Conservation (phyloP, 2,113 vertebrate genomes). For the Perca fluviatilis region DNA sequence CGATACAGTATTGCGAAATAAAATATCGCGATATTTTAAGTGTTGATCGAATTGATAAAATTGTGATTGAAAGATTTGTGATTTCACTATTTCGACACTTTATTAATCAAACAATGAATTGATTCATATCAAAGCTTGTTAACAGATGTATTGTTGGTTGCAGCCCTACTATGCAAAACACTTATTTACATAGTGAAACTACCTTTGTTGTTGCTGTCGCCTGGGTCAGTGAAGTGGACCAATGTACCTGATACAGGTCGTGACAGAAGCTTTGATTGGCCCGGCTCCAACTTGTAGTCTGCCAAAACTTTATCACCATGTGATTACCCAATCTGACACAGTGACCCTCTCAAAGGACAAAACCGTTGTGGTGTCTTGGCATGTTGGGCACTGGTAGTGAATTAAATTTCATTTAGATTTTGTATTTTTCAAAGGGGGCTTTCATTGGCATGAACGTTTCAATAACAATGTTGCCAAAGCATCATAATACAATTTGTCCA, state of each 20-base stretch:
- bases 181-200: not conserved
- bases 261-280: slow-evolving; percentile 2
- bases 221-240: not conserved
- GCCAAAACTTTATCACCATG: not conserved
- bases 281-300: slow-evolving; percentile 3
- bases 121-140: not conserved
- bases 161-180: not conserved
- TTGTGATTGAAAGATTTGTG: not conserved
- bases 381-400: not conserved
- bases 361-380: not conserved
- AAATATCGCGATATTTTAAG: too few species aligned
- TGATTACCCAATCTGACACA: not conserved
- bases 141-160: too few species aligned
- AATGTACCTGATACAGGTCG: not conserved
- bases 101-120: not conserved
- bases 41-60: too few species aligned
- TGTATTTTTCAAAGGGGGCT: too few species aligned
- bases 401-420: not conserved
- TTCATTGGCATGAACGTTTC: too few species aligned
- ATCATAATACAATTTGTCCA: too few species aligned
- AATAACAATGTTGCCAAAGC: too few species aligned
- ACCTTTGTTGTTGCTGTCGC: not conserved
- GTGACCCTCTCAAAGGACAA: not conserved
- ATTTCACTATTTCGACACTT: not conserved
- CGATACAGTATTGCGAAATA: too few species aligned